phyloP scores from a whole-genome alignment of 2,113 vertebrate species.

The Andinoacara biseriatus region DNA sequence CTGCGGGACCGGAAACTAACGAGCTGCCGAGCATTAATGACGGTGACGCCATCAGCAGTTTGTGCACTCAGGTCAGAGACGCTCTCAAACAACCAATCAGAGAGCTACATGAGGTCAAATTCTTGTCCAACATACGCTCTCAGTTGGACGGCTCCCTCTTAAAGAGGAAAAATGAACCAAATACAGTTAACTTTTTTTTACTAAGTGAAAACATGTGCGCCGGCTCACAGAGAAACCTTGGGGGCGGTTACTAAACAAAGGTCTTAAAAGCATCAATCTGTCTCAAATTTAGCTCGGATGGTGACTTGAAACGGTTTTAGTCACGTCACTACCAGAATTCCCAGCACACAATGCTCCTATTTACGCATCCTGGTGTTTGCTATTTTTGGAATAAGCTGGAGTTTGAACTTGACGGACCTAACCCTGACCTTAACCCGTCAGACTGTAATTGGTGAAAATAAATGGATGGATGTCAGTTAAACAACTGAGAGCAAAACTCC shows the following conservation, averaged over 20 bases:
- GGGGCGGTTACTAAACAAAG: background rate
- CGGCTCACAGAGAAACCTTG: no score
- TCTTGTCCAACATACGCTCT: background rate
- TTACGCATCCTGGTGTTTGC: background rate
- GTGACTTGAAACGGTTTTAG: background rate
- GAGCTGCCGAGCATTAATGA: background rate
- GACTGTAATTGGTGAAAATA: background rate
- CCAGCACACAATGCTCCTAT: background rate
- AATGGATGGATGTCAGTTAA: background rate
- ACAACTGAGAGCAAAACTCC: background rate
- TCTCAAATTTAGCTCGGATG: background rate
- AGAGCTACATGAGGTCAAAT: background rate
- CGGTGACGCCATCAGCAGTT: background rate
- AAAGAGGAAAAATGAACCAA: background rate
- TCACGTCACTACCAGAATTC: background rate
- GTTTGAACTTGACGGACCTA: no score
- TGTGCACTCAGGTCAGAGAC: background rate
- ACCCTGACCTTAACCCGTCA: no score
- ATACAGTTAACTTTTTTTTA: no score
- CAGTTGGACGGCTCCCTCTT: background rate
- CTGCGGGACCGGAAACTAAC: background rate
- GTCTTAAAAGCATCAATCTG: background rate
- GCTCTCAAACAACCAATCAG: background rate
- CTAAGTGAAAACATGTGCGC: no score
- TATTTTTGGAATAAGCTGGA: background rate